Percentiles rank a stretch among this genome's conserved stretches.
Conservation (phyloP, 2,888 invertebrate genomes). For the Synanthedon formicaeformis region DNA sequence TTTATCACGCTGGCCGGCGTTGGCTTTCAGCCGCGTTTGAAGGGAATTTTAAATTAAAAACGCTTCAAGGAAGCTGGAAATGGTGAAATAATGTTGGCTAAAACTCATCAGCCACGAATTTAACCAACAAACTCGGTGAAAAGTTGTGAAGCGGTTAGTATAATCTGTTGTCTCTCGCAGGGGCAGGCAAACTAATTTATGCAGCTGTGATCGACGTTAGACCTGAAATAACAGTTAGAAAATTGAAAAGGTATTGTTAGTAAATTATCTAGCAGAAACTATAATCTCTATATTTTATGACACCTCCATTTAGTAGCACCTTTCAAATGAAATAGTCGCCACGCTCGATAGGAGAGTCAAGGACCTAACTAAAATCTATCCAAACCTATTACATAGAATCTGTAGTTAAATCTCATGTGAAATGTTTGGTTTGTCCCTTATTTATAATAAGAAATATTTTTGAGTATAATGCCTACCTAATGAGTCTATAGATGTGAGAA, state of each 20-base stretch:
- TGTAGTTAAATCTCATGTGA: too few relatives aligned
- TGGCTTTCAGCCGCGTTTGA: constrained; percentile 5
- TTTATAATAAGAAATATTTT: too few relatives aligned
- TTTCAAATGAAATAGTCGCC: too few relatives aligned
- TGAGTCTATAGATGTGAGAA: too few relatives aligned
- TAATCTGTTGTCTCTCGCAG: not conserved
- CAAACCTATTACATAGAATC: too few relatives aligned
- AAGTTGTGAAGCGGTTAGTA: not conserved
- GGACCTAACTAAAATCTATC: too few relatives aligned
- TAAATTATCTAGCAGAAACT: not conserved
- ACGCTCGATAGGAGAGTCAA: too few relatives aligned
- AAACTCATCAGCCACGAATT: not conserved
- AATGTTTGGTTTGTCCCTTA: too few relatives aligned
- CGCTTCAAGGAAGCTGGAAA: not conserved
- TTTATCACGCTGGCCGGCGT: constrained; percentile 3
- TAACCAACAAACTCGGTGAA: not conserved
- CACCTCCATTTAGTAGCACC: too few relatives aligned
- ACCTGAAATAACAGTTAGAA: not conserved
- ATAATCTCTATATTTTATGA: not conserved
- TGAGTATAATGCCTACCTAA: too few relatives aligned
- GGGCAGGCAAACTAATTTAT: not conserved
- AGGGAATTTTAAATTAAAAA: constrained; percentile 11
- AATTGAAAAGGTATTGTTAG: not conserved
- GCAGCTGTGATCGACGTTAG: not conserved
- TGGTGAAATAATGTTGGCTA: not conserved